A percentile compares a stretch with the other conserved stretches of the same genome.
Conservation (phyloP, 2,797 vertebrate species). For the Enteromius anoplus region DNA sequence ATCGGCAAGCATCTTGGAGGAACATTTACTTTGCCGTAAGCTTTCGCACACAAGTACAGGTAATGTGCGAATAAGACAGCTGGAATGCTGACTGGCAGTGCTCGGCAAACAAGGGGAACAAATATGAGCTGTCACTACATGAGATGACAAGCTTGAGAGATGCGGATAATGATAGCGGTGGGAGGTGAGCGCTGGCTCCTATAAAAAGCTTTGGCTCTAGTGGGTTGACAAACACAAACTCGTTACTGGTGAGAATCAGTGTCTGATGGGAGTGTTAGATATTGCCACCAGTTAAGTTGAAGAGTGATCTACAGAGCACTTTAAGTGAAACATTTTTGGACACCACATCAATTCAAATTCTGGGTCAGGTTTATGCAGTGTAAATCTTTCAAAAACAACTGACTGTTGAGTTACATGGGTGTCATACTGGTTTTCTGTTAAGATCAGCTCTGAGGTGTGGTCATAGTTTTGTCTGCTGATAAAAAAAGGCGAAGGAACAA, state of each 20-base stretch:
- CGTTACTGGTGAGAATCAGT: conserved; percentile 40
- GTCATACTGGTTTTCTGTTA: background rate
- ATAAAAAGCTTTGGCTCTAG: conserved; percentile 47
- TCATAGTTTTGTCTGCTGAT: background rate
- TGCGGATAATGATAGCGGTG: conserved; percentile 50
- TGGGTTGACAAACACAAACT: conserved; percentile 43
- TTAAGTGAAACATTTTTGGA: background rate
- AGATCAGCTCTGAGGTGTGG: background rate
- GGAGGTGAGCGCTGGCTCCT: conserved; percentile 28
- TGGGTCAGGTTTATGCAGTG: background rate
- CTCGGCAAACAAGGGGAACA: conserved; percentile 33
- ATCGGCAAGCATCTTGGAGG: conserved; percentile 55
- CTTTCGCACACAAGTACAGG: conserved; percentile 66
- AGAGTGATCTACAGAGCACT: conserved; percentile 17
- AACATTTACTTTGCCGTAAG: conserved; percentile 70
- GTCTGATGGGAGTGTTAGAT: conserved; percentile 23
- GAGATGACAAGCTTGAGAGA: conserved; percentile 50
- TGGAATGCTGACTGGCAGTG: conserved; percentile 42
- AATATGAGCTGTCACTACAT: conserved; percentile 44
- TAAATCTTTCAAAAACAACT: background rate
- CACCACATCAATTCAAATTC: conserved; percentile 8
- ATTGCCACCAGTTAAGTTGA: conserved; percentile 27
- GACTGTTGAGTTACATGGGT: background rate
- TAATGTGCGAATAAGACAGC: conserved; percentile 63
- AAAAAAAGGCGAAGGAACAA: conserved; percentile 14